A percentile compares a stretch with the other conserved stretches of the same genome.
phyloP scores from a whole-genome alignment of 2,888 invertebrate genomes.

The Melinaea menophilus region DNA sequence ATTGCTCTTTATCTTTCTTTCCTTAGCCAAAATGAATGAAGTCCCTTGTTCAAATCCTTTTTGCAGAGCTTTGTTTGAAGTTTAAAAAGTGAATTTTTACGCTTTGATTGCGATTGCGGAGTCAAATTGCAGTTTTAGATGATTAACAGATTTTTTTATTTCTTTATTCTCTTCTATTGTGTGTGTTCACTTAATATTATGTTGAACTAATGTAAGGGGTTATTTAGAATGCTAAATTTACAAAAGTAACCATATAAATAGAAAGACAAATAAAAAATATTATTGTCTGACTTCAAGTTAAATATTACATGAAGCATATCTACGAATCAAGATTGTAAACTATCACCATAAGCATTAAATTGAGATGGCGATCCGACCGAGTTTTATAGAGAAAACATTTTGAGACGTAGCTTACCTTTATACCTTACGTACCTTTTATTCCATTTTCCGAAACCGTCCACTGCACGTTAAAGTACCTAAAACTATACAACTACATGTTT shows the following conservation, averaged over 20 bases:
- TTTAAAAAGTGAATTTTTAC: constrained; percentile 29
- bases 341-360: background rate
- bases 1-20: constrained; percentile 25
- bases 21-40: constrained; percentile 33
- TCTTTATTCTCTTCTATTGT: background rate
- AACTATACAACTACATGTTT: constrained; percentile 37
- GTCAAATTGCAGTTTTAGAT: constrained; percentile 12
- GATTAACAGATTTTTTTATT: background rate
- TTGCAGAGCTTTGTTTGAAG: constrained; percentile 32
- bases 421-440: constrained; percentile 44
- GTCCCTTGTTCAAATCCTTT: constrained; percentile 32
- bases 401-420: constrained; percentile 22
- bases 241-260: no score
- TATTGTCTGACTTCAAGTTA: background rate
- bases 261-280: no score
- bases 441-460: constrained; percentile 38
- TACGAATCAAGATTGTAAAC: background rate
- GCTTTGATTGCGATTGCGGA: constrained; percentile 26
- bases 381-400: constrained; percentile 24
- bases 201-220: no score
- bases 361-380: background rate
- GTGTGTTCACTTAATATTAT: background rate
- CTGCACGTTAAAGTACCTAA: constrained; percentile 37
- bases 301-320: background rate
- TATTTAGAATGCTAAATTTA: no score